These are phyloP conservation scores for Diaperis boleti DNA, from an alignment of 2,888 invertebrate genomes.

Conservation along the genomic window DNA sequence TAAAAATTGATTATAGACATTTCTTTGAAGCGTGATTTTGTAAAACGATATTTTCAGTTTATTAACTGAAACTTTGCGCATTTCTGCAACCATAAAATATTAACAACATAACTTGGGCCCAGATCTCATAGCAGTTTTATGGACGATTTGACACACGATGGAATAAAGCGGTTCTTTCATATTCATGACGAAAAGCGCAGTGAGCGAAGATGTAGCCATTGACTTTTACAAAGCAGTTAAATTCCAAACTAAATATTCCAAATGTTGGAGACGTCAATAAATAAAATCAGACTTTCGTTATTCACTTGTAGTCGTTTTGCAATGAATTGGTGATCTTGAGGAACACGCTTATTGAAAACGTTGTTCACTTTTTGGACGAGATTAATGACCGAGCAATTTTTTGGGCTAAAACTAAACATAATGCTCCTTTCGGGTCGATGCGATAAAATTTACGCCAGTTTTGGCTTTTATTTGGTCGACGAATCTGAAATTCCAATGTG, in stretches of 20 bases:
- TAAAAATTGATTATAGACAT: too few species aligned
- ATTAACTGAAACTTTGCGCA: conserved; percentile 18
- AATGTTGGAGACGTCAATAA: neutral
- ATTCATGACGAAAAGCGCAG: neutral
- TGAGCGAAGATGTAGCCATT: too few species aligned
- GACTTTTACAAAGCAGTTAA: neutral
- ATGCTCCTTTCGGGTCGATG: neutral
- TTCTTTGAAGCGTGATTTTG: too few species aligned
- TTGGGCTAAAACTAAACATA: conserved; percentile 29
- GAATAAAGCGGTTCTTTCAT: conserved; percentile 3
- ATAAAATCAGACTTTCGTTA: neutral
- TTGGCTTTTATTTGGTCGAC: neutral
- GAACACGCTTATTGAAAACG: conserved; percentile 15
- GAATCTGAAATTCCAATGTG: too few species aligned
- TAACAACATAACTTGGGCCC: conserved; percentile 3
- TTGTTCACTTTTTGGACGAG: conserved; percentile 20
- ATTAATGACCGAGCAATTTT: conserved; percentile 34
- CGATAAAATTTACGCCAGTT: neutral
- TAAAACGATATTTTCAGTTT: conserved; percentile 23
- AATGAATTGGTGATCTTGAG: neutral
- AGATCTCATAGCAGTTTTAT: conserved; percentile 3
- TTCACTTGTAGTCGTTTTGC: neutral
- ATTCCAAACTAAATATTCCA: neutral
- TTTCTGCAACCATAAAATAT: conserved; percentile 13
- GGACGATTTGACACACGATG: conserved; percentile 7